These are phyloP conservation scores for Chloroclystis v-ata DNA, from an alignment of 2,888 invertebrate genomes.

Conservation along the genomic window DNA sequence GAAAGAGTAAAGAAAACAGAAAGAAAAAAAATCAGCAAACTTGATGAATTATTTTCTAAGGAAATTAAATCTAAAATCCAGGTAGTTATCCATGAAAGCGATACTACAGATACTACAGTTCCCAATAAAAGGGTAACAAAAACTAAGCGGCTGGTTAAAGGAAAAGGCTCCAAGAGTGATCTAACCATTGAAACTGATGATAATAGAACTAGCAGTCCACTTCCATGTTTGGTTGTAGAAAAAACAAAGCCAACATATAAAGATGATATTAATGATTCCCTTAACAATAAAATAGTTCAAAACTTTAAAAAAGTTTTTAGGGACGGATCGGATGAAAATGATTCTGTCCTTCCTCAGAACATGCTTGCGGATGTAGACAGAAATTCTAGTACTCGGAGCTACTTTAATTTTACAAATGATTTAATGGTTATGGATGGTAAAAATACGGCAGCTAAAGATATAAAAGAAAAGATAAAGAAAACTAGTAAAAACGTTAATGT, in stretches of 20 bases:
- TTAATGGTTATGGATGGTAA: constrained; percentile 20
- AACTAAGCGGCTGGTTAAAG: constrained; percentile 12
- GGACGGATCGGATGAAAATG: constrained; percentile 36
- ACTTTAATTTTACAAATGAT: constrained; percentile 33
- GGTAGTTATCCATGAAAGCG: not conserved
- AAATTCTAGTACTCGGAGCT: constrained; percentile 30
- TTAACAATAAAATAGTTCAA: constrained; percentile 41
- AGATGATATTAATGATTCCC: constrained; percentile 39
- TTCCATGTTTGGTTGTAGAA: constrained; percentile 58
- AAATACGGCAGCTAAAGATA: not conserved
- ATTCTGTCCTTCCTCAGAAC: constrained; percentile 49
- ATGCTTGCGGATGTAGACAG: constrained; percentile 44
- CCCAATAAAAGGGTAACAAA: constrained; percentile 17
- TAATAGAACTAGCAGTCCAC: constrained; percentile 50
- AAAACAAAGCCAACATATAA: constrained; percentile 36
- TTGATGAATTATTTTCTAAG: not conserved
- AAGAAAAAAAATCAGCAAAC: not conserved
- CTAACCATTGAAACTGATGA: constrained; percentile 18
- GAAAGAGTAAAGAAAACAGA: not conserved
- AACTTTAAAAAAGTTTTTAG: constrained; percentile 47
- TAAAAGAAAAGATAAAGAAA: not conserved
- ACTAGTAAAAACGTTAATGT: not conserved
- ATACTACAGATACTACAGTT: constrained; percentile 13
- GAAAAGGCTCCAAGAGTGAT: constrained; percentile 24
- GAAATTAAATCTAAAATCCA: not conserved